Evolutionary conservation across 2,888 invertebrate genomes (phyloP), one percentile per base, ranked within the genome.

Genomic region (Hydriomena furcata): DNA sequence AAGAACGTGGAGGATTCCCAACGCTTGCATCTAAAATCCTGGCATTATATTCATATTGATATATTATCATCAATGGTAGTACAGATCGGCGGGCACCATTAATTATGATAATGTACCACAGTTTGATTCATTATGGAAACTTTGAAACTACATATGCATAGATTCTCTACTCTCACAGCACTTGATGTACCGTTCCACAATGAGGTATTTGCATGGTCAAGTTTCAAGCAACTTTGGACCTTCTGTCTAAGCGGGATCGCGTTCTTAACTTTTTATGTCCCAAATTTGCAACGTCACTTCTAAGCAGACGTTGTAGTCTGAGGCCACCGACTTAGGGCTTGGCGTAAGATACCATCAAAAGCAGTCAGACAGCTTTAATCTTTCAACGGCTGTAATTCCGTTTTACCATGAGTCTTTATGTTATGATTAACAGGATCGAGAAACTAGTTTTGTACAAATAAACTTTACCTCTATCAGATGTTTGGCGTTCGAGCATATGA

Each of bases 231-330:
- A 63, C 31, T 53, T 54, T 66, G 49, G 50, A 58, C 63, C 54
- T 58, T 65, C 58, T 58, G 37, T 44, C 58, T 55, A 55, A 49
- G 62, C 53, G 43, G 44, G 56, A 58, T 70, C 61, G 63, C 67
- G 58, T 59, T 65, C 66, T 64, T 59, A 60, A 61, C 66, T 66
- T 68, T 70, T 66, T 57, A 52, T 68, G 52, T 58, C 59, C 63
- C 55, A 71, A 72, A 71, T 66, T 68, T 73, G 74, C 79, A 70
- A 79, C 84, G 82, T 85, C 83, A 84, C 72, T 63, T 55, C 68
- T 75, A 71, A 77, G 76, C 79, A 79, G 76, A 76, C 74, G 70
- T 71, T 68, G 65, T 67, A 66, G 67, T 64, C 66, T 68, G 56
- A 68, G 71, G 68, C 65, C 68, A 71, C 69, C 61, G 63, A 63